Conservation (phyloP, 2,797 vertebrate genomes). For the Melanotaenia pygmaea region DNA sequence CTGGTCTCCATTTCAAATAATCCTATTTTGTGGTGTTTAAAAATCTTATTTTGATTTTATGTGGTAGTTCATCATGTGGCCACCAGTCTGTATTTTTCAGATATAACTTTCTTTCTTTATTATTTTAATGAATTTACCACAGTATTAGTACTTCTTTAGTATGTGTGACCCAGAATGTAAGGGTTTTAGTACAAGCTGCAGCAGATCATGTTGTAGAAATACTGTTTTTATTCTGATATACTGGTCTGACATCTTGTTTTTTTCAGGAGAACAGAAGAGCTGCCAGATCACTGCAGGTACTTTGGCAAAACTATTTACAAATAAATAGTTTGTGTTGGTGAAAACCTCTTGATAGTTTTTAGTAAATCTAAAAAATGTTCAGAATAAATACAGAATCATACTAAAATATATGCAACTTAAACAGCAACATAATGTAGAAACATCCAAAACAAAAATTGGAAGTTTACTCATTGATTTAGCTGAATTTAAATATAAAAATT, state of each 20-base stretch:
- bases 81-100: not conserved
- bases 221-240: not conserved
- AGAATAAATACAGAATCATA: not conserved
- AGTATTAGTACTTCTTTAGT: not conserved
- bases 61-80: not conserved
- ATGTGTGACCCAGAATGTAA: not conserved
- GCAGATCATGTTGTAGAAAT: not conserved
- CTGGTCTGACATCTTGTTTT: slow-evolving; percentile 19
- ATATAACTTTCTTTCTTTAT: not conserved
- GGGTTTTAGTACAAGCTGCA: not conserved
- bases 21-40: fast-evolving
- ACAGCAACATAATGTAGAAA: not conserved
- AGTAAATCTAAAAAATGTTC: not conserved
- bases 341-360: not conserved
- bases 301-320: not conserved
- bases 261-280: slow-evolving; percentile 46
- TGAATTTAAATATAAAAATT: too few species aligned
- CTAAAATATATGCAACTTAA: not conserved
- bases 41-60: not conserved
- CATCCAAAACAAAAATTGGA: not conserved
- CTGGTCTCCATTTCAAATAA: not conserved
- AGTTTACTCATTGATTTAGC: too few species aligned
- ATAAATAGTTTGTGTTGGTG: not conserved
- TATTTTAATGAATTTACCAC: not conserved
- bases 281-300: slow-evolving; percentile 63